Conservation (phyloP, 2,113 vertebrate species). For the Phyllopteryx taeniolatus region DNA sequence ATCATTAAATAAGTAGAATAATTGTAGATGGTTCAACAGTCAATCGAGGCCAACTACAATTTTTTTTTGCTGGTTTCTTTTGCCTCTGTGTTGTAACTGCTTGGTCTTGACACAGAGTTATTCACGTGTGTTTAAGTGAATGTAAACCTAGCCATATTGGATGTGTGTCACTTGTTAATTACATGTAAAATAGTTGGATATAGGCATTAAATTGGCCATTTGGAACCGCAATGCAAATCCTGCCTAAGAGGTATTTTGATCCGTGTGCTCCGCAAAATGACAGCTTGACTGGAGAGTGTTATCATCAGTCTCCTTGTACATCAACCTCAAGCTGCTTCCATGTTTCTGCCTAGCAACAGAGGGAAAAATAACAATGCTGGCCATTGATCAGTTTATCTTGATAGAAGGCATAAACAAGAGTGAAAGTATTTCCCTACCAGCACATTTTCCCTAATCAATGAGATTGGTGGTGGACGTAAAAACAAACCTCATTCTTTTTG, state of each 20-base stretch:
- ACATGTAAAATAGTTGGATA: neutral
- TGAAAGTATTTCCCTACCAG: neutral
- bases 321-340: neutral
- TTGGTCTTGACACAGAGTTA: no score
- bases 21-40: no score
- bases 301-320: neutral
- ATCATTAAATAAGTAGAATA: no score
- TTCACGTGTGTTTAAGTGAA: no score
- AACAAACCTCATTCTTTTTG: neutral
- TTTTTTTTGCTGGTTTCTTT: neutral
- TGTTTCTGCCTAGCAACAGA: constrained; percentile 55
- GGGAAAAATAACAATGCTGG: constrained; percentile 10
- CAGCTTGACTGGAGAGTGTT: neutral
- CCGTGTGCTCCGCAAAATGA: neutral
- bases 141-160: neutral
- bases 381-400: constrained; percentile 14
- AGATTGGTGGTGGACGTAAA: neutral
- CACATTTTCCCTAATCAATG: neutral
- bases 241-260: constrained; percentile 1
- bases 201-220: neutral
- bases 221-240: neutral
- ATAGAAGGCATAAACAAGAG: constrained; percentile 7
- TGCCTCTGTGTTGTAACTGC: neutral
- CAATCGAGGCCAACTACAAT: no score
- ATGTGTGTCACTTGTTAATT: neutral